These are phyloP conservation scores for Coptotermes formosanus DNA, from an alignment of 1,140 invertebrate species.

Conservation along the genomic window DNA sequence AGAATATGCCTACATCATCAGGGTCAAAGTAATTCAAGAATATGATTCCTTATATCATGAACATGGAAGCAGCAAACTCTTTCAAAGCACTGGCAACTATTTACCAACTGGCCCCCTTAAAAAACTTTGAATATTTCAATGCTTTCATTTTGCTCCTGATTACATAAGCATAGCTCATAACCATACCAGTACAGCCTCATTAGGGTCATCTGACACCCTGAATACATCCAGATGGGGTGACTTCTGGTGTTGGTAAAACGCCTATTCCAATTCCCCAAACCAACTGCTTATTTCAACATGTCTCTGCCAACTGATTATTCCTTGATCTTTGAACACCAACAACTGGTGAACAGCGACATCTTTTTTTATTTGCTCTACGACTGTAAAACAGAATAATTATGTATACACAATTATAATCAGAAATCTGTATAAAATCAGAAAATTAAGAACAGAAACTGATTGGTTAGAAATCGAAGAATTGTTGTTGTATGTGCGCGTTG, in stretches of 20 bases:
- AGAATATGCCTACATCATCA: too few species aligned
- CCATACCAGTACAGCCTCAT: slow-evolving; percentile 47
- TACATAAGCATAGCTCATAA: slow-evolving; percentile 31
- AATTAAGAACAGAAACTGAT: too few species aligned
- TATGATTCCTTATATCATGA: too few species aligned
- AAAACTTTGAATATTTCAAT: background rate
- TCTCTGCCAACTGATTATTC: slow-evolving; percentile 46
- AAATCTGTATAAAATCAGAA: background rate
- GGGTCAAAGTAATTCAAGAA: too few species aligned
- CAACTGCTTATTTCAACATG: slow-evolving; percentile 54
- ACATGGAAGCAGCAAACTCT: too few species aligned
- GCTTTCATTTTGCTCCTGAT: background rate
- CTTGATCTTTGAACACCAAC: slow-evolving; percentile 52
- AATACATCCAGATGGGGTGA: slow-evolving; percentile 54
- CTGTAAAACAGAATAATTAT: slow-evolving; percentile 34
- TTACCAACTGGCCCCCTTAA: background rate
- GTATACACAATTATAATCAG: background rate
- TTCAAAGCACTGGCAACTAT: too few species aligned
- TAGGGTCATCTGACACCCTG: slow-evolving; percentile 51
- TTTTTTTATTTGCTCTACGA: slow-evolving; percentile 47
- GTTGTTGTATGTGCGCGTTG: too few species aligned
- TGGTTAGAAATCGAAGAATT: too few species aligned
- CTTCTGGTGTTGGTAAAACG: slow-evolving; percentile 52
- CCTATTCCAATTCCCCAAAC: slow-evolving; percentile 54
- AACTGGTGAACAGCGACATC: slow-evolving; percentile 48